Percentiles rank a stretch among this genome's conserved stretches.
Conservation (phyloP, 2,113 vertebrate species). For the Collichthys lucidus region DNA sequence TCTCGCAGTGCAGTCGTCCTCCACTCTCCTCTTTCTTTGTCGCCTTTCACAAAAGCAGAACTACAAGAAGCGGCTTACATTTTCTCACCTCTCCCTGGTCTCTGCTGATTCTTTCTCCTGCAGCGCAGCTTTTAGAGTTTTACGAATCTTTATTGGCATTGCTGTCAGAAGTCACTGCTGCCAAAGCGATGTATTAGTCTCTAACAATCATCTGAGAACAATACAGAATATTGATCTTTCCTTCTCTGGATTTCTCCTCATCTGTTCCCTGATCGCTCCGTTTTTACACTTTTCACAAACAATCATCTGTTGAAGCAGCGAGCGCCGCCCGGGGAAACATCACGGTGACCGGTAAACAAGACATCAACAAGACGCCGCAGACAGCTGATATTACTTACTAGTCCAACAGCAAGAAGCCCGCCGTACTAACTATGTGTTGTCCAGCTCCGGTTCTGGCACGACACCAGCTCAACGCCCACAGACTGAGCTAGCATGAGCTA, state of each 20-base stretch:
- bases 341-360: no score
- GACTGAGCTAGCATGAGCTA: no score
- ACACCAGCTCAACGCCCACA: no score
- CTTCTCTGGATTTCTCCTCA: background rate
- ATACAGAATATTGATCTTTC: background rate
- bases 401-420: no score
- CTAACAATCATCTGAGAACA: conserved; percentile 3
- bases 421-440: no score
- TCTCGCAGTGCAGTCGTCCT: background rate
- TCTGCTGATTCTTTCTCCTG: background rate
- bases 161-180: background rate
- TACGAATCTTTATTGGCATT: conserved; percentile 13
- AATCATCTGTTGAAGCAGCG: background rate
- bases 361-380: no score
- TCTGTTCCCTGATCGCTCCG: background rate
- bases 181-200: background rate
- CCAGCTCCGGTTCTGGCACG: no score
- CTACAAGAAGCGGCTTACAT: background rate
- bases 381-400: no score
- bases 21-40: background rate
- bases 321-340: no score
- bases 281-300: background rate
- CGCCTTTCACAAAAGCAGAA: background rate
- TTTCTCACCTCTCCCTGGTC: background rate
- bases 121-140: background rate